Percentiles rank a stretch among this genome's conserved stretches.
Conservation (phyloP, 2,113 vertebrate species). For the Elaphurus davidianus region DNA sequence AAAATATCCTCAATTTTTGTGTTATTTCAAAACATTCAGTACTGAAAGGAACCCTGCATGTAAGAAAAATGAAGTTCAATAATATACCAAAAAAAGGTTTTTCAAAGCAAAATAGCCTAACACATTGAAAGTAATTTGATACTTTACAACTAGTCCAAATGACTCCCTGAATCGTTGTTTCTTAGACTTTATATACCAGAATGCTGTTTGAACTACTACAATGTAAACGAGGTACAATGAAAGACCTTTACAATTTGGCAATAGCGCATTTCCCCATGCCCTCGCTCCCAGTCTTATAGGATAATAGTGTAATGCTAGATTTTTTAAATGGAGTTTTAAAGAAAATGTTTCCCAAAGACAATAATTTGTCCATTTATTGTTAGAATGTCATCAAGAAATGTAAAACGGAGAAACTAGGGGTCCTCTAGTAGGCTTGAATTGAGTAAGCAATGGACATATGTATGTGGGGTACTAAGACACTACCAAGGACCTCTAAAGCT, state of each 20-base stretch:
- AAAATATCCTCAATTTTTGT: neutral
- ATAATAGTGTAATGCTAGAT: neutral
- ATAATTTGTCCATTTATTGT: neutral
- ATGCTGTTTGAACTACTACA: neutral
- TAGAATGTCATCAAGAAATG: neutral
- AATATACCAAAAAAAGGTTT: neutral
- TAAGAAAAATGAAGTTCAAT: neutral
- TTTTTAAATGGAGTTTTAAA: neutral
- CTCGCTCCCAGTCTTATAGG: neutral
- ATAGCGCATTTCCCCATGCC: neutral
- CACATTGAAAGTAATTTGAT: neutral
- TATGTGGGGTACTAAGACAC: neutral
- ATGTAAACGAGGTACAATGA: neutral
- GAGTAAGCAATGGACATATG: neutral
- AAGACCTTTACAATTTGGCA: neutral
- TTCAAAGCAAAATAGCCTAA: neutral
- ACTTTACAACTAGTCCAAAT: neutral
- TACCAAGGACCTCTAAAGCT: neutral
- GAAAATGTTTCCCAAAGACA: neutral
- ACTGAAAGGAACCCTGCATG: neutral
- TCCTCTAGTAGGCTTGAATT: neutral
- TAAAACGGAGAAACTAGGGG: neutral
- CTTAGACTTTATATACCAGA: neutral
- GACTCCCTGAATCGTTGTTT: neutral
- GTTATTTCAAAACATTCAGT: constrained; percentile 8